A percentile compares a stretch with the other conserved stretches of the same genome.
Conservation (phyloP, 2,113 vertebrate genomes). For the Falcunculus frontatus region DNA sequence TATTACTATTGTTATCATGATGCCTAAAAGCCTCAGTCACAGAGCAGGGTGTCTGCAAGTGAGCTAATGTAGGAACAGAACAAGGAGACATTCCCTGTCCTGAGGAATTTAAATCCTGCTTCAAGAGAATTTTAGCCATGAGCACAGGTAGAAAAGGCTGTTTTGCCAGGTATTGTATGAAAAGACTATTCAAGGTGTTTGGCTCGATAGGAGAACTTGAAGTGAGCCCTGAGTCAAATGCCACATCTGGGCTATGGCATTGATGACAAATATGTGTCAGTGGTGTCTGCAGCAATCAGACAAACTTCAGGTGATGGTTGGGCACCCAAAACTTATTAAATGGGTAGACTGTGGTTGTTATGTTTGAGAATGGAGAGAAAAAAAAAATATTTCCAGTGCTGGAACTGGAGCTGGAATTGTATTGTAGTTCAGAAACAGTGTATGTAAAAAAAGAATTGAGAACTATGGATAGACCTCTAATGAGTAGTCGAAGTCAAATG, state of each 20-base stretch:
- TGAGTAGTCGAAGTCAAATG: not conserved
- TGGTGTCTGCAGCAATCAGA: not conserved
- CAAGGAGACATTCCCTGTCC: not conserved
- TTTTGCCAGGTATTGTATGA: not conserved
- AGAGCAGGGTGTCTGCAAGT: not conserved
- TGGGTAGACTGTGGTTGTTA: not conserved
- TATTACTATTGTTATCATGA: not conserved
- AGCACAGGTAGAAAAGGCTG: not conserved
- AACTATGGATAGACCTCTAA: not conserved
- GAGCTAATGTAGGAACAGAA: not conserved
- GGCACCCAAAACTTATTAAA: not conserved
- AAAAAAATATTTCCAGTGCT: not conserved
- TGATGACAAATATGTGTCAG: not conserved
- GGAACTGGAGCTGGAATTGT: not conserved
- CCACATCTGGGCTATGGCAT: accelerated
- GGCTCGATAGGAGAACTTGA: not conserved
- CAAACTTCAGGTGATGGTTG: not conserved
- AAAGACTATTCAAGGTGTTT: not conserved
- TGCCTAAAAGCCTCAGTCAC: not conserved
- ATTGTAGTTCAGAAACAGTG: not conserved
- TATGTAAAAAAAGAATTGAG: not conserved
- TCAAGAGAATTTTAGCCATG: not conserved
- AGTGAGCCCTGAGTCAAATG: not conserved
- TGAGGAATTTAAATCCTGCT: not conserved
- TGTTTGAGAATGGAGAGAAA: not conserved